phyloP scores from a whole-genome alignment of 2,888 invertebrate genomes.

The Phorcus lineatus region DNA sequence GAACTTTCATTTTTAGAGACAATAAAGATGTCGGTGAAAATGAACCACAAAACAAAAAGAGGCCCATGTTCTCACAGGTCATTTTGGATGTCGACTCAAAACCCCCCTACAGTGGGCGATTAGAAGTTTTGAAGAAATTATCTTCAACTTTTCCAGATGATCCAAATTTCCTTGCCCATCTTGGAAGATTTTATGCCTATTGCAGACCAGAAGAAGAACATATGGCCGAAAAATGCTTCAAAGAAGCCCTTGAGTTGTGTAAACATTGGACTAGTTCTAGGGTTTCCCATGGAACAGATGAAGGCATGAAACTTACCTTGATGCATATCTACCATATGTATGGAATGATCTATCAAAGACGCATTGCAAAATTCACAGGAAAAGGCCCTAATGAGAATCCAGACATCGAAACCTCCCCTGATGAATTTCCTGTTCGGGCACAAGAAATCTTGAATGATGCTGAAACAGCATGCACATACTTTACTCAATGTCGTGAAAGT shows the following conservation, averaged over 20 bases:
- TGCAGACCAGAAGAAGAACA: constrained; percentile 47
- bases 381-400: constrained; percentile 34
- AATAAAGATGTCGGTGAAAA: constrained; percentile 41
- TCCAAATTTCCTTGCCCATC: constrained; percentile 48
- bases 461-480: constrained; percentile 43
- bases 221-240: constrained; percentile 45
- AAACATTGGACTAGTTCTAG: not conserved
- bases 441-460: constrained; percentile 37
- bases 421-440: constrained; percentile 27
- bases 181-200: constrained; percentile 48
- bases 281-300: constrained; percentile 24
- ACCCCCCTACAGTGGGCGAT: constrained; percentile 45
- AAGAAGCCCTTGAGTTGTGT: constrained; percentile 41
- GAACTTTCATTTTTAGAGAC: constrained; percentile 50
- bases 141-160: constrained; percentile 47
- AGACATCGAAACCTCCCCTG: not conserved
- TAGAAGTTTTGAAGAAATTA: constrained; percentile 43
- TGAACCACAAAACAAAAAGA: constrained; percentile 32
- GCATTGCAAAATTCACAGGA: constrained; percentile 38
- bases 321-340: constrained; percentile 57
- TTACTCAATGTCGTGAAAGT: constrained; percentile 43
- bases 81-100: constrained; percentile 46
- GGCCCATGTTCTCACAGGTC: constrained; percentile 42
- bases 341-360: constrained; percentile 44
- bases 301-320: constrained; percentile 39